A percentile compares a stretch with the other conserved stretches of the same genome.
These are phyloP conservation scores for Drosophila suzukii DNA, from an alignment of 1,140 invertebrate genomes.

Conservation along the genomic window DNA sequence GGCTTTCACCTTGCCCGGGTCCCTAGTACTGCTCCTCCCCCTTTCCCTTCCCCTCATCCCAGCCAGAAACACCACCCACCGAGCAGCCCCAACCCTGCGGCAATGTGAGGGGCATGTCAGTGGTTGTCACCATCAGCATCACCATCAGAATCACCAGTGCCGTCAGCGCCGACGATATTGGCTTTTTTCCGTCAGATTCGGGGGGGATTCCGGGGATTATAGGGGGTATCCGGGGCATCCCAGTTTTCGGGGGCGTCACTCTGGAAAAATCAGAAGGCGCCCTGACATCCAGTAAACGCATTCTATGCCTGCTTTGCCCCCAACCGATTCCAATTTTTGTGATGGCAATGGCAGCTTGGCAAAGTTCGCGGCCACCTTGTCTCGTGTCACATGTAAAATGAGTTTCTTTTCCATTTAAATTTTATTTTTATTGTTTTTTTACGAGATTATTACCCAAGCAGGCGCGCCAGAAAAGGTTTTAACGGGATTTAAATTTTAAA, in stretches of 20 bases:
- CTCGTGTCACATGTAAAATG: slow-evolving; percentile 43
- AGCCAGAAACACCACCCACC: slow-evolving; percentile 4
- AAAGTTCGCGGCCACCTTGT: slow-evolving; percentile 39
- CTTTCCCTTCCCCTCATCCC: not conserved
- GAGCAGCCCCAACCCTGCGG: slow-evolving; percentile 17
- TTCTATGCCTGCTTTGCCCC: slow-evolving; percentile 20
- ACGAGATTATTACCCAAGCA: slow-evolving; percentile 26
- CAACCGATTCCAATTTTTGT: slow-evolving; percentile 35
- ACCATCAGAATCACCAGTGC: slow-evolving; percentile 53
- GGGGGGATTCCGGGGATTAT: not conserved
- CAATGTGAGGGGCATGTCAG: slow-evolving; percentile 61
- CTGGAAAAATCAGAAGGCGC: slow-evolving; percentile 59
- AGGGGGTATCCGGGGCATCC: not conserved
- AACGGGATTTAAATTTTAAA: slow-evolving; percentile 11
- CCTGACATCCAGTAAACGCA: slow-evolving; percentile 28
- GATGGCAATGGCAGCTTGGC: slow-evolving; percentile 17
- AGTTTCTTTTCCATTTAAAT: slow-evolving; percentile 22
- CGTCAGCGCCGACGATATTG: slow-evolving; percentile 69
- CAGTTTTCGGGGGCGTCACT: slow-evolving; percentile 38
- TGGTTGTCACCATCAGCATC: slow-evolving; percentile 77
- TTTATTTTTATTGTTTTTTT: slow-evolving; percentile 47
- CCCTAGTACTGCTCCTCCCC: slow-evolving; percentile 7
- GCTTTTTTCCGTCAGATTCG: slow-evolving; percentile 55
- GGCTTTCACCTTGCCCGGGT: slow-evolving; percentile 35
- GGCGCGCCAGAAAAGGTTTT: not conserved